Evolutionary conservation across 2,113 vertebrate species (phyloP).

Genomic region (Bungarus multicinctus): DNA sequence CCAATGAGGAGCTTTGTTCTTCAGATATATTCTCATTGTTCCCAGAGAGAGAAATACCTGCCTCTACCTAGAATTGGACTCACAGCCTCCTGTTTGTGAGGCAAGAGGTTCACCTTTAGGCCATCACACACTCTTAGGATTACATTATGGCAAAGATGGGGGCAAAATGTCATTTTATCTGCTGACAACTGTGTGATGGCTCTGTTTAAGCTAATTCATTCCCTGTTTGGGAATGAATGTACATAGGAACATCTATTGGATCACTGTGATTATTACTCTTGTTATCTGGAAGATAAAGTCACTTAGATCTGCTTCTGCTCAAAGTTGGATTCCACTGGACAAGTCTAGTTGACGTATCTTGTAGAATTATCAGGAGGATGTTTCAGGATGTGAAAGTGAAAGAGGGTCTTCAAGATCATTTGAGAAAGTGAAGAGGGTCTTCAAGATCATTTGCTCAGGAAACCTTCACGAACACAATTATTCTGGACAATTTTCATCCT

Average conservation of each 20-base stretch:
- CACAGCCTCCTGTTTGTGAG: too few relatives aligned
- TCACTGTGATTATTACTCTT: background rate
- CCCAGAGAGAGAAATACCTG: too few relatives aligned
- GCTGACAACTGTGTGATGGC: background rate
- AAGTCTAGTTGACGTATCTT: background rate
- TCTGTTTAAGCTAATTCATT: background rate
- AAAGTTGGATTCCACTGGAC: background rate
- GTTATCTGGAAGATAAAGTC: background rate
- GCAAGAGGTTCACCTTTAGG: too few relatives aligned
- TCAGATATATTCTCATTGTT: too few relatives aligned
- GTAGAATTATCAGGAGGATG: background rate
- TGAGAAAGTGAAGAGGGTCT: background rate
- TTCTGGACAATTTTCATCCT: background rate
- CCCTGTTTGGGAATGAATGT: background rate
- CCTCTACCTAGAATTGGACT: too few relatives aligned
- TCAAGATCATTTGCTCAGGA: background rate
- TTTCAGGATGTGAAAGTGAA: background rate
- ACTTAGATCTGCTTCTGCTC: background rate
- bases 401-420: background rate
- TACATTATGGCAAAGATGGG: background rate
- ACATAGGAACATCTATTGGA: background rate
- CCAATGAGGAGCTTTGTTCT: too few relatives aligned
- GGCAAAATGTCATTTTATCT: background rate
- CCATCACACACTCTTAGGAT: background rate
- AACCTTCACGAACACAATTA: background rate